Conservation (phyloP, 2,797 vertebrate genomes). For the Sphenodon punctatus region DNA sequence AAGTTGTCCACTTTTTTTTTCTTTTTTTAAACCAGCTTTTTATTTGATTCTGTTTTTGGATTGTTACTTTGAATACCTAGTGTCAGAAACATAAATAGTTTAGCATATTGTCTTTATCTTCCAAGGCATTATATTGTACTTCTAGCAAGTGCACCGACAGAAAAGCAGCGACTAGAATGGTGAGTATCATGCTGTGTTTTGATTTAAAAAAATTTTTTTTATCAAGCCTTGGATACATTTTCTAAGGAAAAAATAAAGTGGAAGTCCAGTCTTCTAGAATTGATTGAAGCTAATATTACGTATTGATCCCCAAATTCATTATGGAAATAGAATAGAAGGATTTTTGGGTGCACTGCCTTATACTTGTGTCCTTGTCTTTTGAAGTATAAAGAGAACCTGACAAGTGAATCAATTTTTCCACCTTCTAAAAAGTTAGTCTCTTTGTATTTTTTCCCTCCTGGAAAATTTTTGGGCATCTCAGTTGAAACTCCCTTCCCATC, state of each 20-base stretch:
- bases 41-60: slow-evolving; percentile 21
- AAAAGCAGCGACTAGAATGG: slow-evolving; percentile 89
- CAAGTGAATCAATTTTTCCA: background rate
- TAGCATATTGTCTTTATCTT: slow-evolving; percentile 86
- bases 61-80: slow-evolving; percentile 64
- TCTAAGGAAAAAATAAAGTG: background rate
- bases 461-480: background rate
- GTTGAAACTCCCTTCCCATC: background rate
- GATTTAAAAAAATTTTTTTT: background rate
- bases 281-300: background rate
- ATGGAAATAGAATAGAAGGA: background rate
- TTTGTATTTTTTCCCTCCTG: too few relatives aligned
- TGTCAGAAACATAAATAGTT: slow-evolving; percentile 70
- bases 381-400: background rate
- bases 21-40: background rate
- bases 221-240: background rate
- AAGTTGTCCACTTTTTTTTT: background rate
- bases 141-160: slow-evolving; percentile 86
- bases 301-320: background rate
- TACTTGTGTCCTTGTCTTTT: too few relatives aligned
- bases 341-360: background rate
- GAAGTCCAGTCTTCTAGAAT: background rate
- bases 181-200: slow-evolving; percentile 84
- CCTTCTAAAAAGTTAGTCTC: too few relatives aligned
- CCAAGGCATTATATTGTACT: slow-evolving; percentile 94